Base-by-base conservation (phyloP, 2,888 invertebrate genomes). In the Ormyrus nitidulus region DNA sequence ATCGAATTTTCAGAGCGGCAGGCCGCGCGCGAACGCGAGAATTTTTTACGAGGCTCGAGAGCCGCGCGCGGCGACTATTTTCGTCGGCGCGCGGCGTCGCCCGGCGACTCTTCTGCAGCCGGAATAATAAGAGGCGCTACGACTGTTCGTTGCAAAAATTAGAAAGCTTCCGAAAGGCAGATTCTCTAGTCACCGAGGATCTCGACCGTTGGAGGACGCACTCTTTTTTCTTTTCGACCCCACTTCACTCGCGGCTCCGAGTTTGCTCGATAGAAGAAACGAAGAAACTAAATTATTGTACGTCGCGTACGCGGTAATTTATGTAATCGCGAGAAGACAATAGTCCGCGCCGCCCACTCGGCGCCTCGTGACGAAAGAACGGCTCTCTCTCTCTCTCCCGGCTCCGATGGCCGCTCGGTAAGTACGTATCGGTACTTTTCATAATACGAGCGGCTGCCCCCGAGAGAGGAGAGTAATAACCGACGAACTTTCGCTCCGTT, bases 401-500 rank as follows among this genome's bases (percentile, higher is more conserved):
- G 46, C 68, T 77, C 70, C 56, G 69, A 64, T 77, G 56, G 69
- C 49, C 70, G 58, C 46, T 7, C 19, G 48, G 46, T 19, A 56
- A 49, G 51, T n/a, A 53, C 46, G 56, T 74, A 59, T 61, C 34
- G 66, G 59, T 61, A 61, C 19, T 46, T 68, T 53, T 51, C 19
- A 53, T 64, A 19, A 19, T 19, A 64, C 46, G 19, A n/a, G 58
- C 59, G 19, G 56, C 54, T 77, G 62, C 64, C 77, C 77, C 56
- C 70, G 44, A 54, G 11, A 59, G 10, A 34, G 9, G 34, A 51
- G 61, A 2, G 46, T 46, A 61, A 76, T 77, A 77, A 64, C 49
- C 64, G 46, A 19, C 73, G 59, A 72, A 77, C 72, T 72, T 78
- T 78, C 66, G 61, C 72, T 72, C 77, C 72, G 72, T 65, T 72